Conservation (phyloP, 2,888 invertebrate species). For the Pimpla rufipes region DNA sequence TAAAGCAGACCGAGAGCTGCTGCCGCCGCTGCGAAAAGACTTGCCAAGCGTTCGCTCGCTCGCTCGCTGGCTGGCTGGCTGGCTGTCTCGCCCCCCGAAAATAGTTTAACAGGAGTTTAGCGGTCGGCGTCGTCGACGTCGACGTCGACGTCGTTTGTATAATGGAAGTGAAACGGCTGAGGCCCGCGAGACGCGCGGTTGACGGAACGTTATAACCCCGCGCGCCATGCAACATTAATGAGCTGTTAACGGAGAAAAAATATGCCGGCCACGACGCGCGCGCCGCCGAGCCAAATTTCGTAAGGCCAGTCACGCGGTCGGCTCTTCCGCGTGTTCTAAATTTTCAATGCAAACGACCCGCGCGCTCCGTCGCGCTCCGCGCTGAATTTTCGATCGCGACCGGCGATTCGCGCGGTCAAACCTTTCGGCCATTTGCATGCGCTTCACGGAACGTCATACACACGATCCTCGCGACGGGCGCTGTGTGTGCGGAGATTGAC, state of each 20-base stretch:
- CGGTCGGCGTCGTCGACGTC: slow-evolving; percentile 21
- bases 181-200: slow-evolving; percentile 62
- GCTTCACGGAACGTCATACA: too few relatives aligned
- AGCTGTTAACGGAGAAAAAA: slow-evolving; percentile 54
- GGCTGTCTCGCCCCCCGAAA: slow-evolving; percentile 77
- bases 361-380: too few relatives aligned
- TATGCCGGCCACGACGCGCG: slow-evolving; percentile 14
- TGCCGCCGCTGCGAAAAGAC: slow-evolving; percentile 72
- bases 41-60: slow-evolving; percentile 70
- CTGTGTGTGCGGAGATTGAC: too few relatives aligned
- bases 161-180: slow-evolving; percentile 71
- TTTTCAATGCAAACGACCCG: slow-evolving; percentile 60
- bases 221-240: slow-evolving; percentile 72
- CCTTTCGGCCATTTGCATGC: too few relatives aligned
- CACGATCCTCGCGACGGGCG: too few relatives aligned
- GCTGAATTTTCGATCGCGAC: too few relatives aligned
- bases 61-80: too few relatives aligned
- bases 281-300: slow-evolving; percentile 55
- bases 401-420: neutral
- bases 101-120: slow-evolving; percentile 78
- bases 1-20: slow-evolving; percentile 73
- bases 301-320: slow-evolving; percentile 56
- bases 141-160: slow-evolving; percentile 54
- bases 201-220: slow-evolving; percentile 69
- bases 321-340: slow-evolving; percentile 51